Percentiles rank a stretch among this genome's conserved stretches.
phyloP scores from a whole-genome alignment of 2,888 invertebrate species.

The Lasioglossum pauxillum region DNA sequence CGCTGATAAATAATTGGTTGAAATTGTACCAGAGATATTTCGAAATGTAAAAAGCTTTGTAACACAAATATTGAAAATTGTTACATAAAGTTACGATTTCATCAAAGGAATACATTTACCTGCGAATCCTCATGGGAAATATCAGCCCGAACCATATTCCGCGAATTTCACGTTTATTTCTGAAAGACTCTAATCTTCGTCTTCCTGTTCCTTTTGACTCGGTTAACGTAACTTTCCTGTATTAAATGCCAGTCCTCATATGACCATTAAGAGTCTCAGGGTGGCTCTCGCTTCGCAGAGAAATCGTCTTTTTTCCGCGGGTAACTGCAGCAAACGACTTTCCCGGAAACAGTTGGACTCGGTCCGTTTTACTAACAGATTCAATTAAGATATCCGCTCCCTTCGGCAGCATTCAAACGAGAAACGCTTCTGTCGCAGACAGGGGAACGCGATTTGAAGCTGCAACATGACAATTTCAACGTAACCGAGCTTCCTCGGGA shows the following conservation, averaged over 20 bases:
- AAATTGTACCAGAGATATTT: not conserved
- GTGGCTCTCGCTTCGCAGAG: not conserved
- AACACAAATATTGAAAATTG: not conserved
- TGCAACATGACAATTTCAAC: constrained; percentile 50
- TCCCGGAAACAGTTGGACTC: constrained; percentile 46
- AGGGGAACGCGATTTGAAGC: constrained; percentile 31
- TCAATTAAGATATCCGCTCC: constrained; percentile 64
- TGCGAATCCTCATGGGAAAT: not conserved
- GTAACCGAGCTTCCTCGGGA: constrained; percentile 29
- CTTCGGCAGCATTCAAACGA: constrained; percentile 52
- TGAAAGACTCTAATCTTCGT: not conserved
- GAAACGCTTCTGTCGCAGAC: constrained; percentile 22
- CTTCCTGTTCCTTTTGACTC: not conserved
- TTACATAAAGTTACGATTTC: not conserved
- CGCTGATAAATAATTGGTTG: not conserved
- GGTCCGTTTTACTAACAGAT: constrained; percentile 57
- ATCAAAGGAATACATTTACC: not conserved
- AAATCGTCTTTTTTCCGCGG: constrained; percentile 13
- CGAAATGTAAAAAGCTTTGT: not conserved
- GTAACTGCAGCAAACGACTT: constrained; percentile 37
- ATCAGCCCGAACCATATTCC: not conserved
- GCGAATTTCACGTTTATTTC: not conserved
- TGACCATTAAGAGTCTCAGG: constrained; percentile 6
- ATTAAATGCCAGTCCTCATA: constrained; percentile 19
- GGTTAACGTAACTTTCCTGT: constrained; percentile 28